Evolutionary conservation across 1,140 invertebrate species (phyloP).

Genomic region (Diuraphis noxia): DNA sequence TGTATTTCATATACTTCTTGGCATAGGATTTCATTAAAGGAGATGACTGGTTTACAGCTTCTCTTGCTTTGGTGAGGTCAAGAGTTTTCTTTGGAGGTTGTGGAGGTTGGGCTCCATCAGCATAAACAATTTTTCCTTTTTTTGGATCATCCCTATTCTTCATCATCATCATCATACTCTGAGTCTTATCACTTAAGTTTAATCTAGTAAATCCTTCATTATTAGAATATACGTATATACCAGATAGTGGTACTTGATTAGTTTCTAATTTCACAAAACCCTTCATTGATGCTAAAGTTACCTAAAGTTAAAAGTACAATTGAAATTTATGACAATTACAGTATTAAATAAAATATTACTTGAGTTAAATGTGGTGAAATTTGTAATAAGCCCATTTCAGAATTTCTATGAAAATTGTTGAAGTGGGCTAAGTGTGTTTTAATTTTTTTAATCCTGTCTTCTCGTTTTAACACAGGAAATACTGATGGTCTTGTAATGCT

Average conservation of each 20-base stretch:
- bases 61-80: conserved; percentile 32
- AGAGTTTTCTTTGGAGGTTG: conserved; percentile 29
- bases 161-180: conserved; percentile 48
- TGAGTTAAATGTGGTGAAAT: conserved; percentile 51
- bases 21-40: conserved; percentile 46
- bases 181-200: conserved; percentile 47
- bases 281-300: conserved; percentile 34
- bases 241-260: conserved; percentile 47
- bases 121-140: conserved; percentile 42
- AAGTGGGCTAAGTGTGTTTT: conserved; percentile 25
- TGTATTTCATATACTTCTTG: conserved; percentile 11
- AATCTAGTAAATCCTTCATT: conserved; percentile 27
- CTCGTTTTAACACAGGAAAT: conserved; percentile 30
- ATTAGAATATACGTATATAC: conserved; percentile 31
- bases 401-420: neutral
- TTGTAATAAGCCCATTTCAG: conserved; percentile 25
- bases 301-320: neutral
- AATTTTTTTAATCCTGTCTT: conserved; percentile 41
- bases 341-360: neutral
- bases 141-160: conserved; percentile 36
- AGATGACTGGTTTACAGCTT: conserved; percentile 36
- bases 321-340: neutral
- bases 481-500: conserved; percentile 19
- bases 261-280: conserved; percentile 46
- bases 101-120: conserved; percentile 21